A percentile compares a stretch with the other conserved stretches of the same genome.
phyloP scores from a whole-genome alignment of 2,113 vertebrate species.

The Erythrocercus mccallii region DNA sequence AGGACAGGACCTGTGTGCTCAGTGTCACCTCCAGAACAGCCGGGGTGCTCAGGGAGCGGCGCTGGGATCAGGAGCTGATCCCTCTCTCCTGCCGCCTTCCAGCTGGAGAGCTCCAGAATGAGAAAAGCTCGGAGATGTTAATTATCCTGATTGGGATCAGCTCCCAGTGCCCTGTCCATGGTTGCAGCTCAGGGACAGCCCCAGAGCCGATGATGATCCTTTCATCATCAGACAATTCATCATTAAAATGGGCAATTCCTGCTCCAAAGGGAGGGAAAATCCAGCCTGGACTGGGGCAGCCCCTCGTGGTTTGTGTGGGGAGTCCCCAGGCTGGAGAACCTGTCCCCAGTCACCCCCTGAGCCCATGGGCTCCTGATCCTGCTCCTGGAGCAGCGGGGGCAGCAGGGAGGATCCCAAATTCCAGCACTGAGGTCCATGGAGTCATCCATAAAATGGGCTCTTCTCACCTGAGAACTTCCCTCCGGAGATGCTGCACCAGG shows the following conservation, averaged over 20 bases:
- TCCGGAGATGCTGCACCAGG: not conserved
- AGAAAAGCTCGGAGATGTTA: not conserved
- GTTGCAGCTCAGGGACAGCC: not conserved
- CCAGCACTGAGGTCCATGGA: rapidly evolving
- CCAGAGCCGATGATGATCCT: not conserved
- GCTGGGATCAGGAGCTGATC: not conserved
- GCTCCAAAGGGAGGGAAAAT: not conserved
- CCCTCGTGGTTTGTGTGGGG: not conserved
- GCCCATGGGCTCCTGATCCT: rapidly evolving
- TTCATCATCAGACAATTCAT: not conserved
- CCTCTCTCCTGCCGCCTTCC: not conserved
- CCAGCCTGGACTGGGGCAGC: not conserved
- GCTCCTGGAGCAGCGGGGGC: not conserved
- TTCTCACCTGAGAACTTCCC: not conserved
- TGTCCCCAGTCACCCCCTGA: no score
- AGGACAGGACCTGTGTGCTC: rapidly evolving
- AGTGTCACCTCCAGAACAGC: rapidly evolving
- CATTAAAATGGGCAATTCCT: not conserved
- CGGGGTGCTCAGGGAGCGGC: not conserved
- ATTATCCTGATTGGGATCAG: not conserved
- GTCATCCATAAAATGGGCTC: rapidly evolving
- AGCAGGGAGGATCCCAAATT: not conserved
- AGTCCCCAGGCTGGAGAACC: not conserved
- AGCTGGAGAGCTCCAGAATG: not conserved
- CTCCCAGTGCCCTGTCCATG: rapidly evolving